Percentiles rank a stretch among this genome's conserved stretches.
These are phyloP conservation scores for Drosophila serrata DNA, from an alignment of 1,140 invertebrate genomes.

Conservation along the genomic window DNA sequence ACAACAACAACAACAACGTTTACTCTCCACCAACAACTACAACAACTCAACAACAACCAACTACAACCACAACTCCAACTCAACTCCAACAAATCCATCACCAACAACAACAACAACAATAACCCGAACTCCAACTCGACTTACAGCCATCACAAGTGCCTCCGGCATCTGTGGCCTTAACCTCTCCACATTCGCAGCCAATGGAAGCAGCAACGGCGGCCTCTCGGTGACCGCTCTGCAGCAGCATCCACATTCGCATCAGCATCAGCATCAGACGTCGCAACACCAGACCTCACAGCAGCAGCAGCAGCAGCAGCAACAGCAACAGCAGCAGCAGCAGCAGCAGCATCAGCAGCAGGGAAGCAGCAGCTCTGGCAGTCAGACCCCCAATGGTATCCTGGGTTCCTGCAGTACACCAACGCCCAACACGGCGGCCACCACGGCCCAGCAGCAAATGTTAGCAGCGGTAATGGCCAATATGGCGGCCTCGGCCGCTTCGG, in stretches of 20 bases:
- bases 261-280: slow-evolving; percentile 30
- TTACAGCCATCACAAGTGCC: slow-evolving; percentile 74
- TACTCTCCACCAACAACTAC: slow-evolving; percentile 36
- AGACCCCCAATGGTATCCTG: slow-evolving; percentile 54
- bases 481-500: slow-evolving; percentile 59
- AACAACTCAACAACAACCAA: slow-evolving; percentile 36
- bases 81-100: slow-evolving; percentile 54
- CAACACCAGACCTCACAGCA: slow-evolving; percentile 39
- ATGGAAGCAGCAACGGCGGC: slow-evolving; percentile 65
- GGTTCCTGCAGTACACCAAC: slow-evolving; percentile 63
- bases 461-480: slow-evolving; percentile 79
- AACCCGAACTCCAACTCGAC: slow-evolving; percentile 49
- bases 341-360: slow-evolving; percentile 49
- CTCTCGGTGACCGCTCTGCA: slow-evolving; percentile 39
- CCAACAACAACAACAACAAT: slow-evolving; percentile 44
- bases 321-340: slow-evolving; percentile 29
- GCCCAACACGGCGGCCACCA: slow-evolving; percentile 53
- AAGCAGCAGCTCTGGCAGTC: slow-evolving; percentile 39
- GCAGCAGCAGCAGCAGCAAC: slow-evolving; percentile 17
- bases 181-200: slow-evolving; percentile 78
- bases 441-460: slow-evolving; percentile 74
- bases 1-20: slow-evolving; percentile 60
- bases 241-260: slow-evolving; percentile 21
- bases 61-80: slow-evolving; percentile 48
- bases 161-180: slow-evolving; percentile 83